Percentiles rank a stretch among this genome's conserved stretches.
Evolutionary conservation across 2,888 invertebrate genomes (phyloP).

Genomic region (Habroteleia sp.): DNA sequence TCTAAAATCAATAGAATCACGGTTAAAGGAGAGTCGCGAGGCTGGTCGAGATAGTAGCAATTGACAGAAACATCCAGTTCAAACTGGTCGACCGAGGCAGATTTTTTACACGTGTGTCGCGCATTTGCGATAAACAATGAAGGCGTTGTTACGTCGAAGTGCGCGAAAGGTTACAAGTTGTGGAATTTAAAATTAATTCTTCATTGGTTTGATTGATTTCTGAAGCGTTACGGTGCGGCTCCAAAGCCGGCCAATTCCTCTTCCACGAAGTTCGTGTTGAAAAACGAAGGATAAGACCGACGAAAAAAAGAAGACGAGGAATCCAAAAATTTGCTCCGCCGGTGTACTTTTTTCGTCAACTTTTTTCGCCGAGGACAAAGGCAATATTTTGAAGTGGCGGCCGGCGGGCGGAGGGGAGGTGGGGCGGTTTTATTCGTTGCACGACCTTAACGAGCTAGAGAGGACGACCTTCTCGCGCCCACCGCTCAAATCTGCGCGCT

Average conservation of each 20-base stretch:
- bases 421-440: slow-evolving; percentile 53
- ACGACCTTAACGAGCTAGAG: slow-evolving; percentile 57
- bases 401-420: slow-evolving; percentile 4
- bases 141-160: too few relatives aligned
- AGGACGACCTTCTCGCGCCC: slow-evolving; percentile 62
- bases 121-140: too few relatives aligned
- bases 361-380: slow-evolving; percentile 49
- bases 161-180: too few relatives aligned
- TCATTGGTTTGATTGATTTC: too few relatives aligned
- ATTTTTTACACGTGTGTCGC: too few relatives aligned
- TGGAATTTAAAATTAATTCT: too few relatives aligned
- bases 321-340: slow-evolving; percentile 22
- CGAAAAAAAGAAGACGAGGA: slow-evolving; percentile 6
- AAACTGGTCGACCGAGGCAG: too few relatives aligned
- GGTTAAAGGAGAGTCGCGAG: too few relatives aligned
- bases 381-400: slow-evolving; percentile 38
- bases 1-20: too few relatives aligned
- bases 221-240: too few relatives aligned
- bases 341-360: slow-evolving; percentile 29
- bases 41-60: too few relatives aligned
- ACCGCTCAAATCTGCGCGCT: slow-evolving; percentile 50
- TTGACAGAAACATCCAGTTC: too few relatives aligned
- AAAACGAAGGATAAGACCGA: neutral
- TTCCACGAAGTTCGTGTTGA: slow-evolving; percentile 1
- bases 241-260: neutral